phyloP scores from a whole-genome alignment of 2,113 vertebrate genomes.

The Toxostoma redivivum region DNA sequence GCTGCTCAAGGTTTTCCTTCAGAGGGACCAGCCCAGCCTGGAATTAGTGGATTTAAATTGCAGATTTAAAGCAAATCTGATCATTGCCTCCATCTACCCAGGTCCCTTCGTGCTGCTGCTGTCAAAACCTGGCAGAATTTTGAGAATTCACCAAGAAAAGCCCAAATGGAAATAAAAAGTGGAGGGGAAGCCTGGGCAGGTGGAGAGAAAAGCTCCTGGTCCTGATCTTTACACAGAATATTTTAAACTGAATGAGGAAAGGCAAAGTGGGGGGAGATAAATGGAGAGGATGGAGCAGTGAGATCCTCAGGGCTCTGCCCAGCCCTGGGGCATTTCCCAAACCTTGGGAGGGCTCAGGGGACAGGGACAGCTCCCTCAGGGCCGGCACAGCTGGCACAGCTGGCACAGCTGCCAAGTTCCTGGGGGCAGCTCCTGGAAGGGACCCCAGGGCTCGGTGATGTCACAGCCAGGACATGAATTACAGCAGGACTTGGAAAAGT shows the following conservation, averaged over 20 bases:
- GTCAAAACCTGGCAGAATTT: background rate
- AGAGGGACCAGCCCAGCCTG: background rate
- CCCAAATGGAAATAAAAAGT: background rate
- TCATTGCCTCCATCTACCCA: background rate
- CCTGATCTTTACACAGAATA: too few species aligned
- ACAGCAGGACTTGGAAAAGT: background rate
- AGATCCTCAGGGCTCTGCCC: background rate
- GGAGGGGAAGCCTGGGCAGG: background rate
- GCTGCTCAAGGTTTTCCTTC: background rate
- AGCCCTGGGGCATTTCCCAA: background rate
- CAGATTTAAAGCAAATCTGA: background rate
- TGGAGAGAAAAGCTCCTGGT: background rate
- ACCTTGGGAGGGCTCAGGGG: background rate
- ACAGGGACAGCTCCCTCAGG: background rate
- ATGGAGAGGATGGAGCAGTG: rapidly evolving
- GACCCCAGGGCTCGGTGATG: background rate
- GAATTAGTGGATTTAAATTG: background rate
- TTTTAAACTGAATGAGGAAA: background rate
- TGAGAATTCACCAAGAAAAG: background rate
- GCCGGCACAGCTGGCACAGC: background rate
- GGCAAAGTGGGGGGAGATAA: background rate
- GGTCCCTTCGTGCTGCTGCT: background rate
- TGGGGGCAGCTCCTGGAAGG: background rate
- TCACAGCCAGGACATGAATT: background rate
- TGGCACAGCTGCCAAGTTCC: background rate